Evolutionary conservation across 2,797 vertebrate species (phyloP).

Genomic region (Phataginus tricuspis): DNA sequence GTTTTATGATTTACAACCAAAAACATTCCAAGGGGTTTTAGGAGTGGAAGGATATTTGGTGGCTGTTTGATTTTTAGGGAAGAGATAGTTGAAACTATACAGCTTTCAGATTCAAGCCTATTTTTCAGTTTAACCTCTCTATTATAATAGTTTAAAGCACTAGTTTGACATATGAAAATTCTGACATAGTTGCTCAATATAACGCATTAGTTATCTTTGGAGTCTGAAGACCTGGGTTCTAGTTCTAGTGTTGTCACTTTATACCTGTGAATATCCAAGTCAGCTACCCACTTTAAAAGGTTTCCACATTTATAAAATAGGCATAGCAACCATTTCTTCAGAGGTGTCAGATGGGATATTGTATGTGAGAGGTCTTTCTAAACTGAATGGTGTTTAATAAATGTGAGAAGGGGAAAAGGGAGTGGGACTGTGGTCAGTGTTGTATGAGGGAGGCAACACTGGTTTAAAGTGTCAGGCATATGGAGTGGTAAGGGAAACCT

Average conservation of each 20-base stretch:
- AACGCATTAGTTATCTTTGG: neutral
- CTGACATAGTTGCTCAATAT: neutral
- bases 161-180: neutral
- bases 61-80: conserved; percentile 14
- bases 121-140: conserved; percentile 26
- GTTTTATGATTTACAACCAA: neutral
- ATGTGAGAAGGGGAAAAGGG: neutral
- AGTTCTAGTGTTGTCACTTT: neutral
- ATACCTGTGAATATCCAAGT: neutral
- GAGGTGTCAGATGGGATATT: neutral
- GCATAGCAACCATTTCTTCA: neutral
- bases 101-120: conserved; percentile 26
- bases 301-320: conserved; percentile 10
- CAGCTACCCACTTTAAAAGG: neutral
- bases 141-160: neutral
- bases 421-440: neutral
- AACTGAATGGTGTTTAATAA: neutral
- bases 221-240: neutral
- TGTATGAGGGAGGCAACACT: neutral
- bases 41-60: conserved; percentile 31
- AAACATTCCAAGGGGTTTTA: conserved; percentile 15
- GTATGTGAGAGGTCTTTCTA: neutral
- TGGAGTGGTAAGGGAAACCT: neutral
- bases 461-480: neutral
- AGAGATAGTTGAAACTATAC: neutral